A percentile compares a stretch with the other conserved stretches of the same genome.
These are phyloP conservation scores for Scaptodrosophila lebanonensis DNA, from an alignment of 1,140 invertebrate species.

Conservation along the genomic window DNA sequence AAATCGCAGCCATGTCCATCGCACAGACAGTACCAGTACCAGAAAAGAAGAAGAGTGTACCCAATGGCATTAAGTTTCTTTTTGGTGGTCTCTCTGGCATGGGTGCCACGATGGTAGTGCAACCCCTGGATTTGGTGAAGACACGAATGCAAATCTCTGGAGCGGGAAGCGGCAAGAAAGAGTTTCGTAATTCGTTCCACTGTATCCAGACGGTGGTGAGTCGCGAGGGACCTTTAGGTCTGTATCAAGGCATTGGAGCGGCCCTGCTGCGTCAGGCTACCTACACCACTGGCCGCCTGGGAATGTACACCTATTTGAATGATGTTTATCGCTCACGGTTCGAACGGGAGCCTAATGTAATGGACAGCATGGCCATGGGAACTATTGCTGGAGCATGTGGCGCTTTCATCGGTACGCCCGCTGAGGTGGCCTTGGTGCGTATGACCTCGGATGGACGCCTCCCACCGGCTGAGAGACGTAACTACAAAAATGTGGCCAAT, in stretches of 20 bases:
- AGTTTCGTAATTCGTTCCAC: conserved; percentile 87
- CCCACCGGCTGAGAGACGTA: conserved; percentile 89
- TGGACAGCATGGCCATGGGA: conserved; percentile 81
- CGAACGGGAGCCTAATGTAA: conserved; percentile 41
- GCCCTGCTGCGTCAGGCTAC: conserved; percentile 97
- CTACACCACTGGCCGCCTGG: conserved; percentile 97
- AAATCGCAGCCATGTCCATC: too few relatives aligned
- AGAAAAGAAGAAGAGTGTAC: conserved; percentile 73
- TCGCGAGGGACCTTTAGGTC: conserved; percentile 91
- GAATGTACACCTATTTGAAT: conserved; percentile 95
- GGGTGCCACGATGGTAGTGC: conserved; percentile 96
- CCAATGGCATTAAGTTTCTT: conserved; percentile 82
- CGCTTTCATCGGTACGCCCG: conserved; percentile 95
- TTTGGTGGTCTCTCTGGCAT: conserved; percentile 88
- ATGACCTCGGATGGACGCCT: conserved; percentile 98
- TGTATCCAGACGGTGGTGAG: conserved; percentile 85
- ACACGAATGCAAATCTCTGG: conserved; percentile 98
- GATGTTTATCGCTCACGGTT: conserved; percentile 82
- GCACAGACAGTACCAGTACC: too few relatives aligned
- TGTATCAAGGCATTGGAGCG: conserved; percentile 94
- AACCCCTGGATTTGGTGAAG: conserved; percentile 98
- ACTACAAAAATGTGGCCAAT: conserved; percentile 96
- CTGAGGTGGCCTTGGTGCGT: conserved; percentile 93
- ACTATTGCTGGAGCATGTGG: conserved; percentile 91
- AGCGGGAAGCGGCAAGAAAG: conserved; percentile 84